Evolutionary conservation across 2,888 invertebrate genomes (phyloP).

Genomic region (Melanostoma scalare): DNA sequence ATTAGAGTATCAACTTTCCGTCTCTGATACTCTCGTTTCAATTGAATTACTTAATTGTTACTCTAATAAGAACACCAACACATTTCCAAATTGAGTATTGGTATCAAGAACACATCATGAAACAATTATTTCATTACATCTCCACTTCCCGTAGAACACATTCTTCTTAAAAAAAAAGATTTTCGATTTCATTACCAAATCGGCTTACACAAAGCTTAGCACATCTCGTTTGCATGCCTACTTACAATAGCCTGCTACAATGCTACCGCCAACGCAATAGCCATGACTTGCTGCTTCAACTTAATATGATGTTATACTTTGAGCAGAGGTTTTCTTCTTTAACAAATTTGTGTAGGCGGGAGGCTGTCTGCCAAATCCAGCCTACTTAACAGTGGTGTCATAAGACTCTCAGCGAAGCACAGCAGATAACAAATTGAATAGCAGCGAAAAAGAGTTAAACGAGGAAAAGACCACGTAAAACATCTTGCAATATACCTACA

Average conservation of each 20-base stretch:
- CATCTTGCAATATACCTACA: slow-evolving; percentile 43
- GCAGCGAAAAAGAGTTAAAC: not conserved
- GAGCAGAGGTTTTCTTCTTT: not conserved
- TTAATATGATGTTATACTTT: slow-evolving; percentile 15
- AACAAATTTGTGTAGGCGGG: slow-evolving; percentile 29
- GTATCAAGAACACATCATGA: not conserved
- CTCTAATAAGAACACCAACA: not conserved
- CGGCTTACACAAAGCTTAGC: slow-evolving; percentile 9
- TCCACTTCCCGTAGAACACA: not conserved
- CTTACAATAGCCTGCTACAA: not conserved
- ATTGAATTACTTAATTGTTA: slow-evolving; percentile 10
- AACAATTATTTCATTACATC: not conserved
- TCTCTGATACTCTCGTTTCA: not conserved
- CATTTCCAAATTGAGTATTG: not conserved
- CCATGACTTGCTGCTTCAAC: slow-evolving; percentile 15
- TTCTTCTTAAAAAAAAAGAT: slow-evolving; percentile 7
- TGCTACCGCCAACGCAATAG: slow-evolving; percentile 33
- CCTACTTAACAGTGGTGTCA: slow-evolving; percentile 44
- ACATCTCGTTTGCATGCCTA: slow-evolving; percentile 22
- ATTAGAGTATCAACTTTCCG: not conserved
- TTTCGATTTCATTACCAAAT: slow-evolving; percentile 60
- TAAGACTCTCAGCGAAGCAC: slow-evolving; percentile 23
- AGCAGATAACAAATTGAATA: slow-evolving; percentile 21
- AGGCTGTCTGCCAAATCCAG: slow-evolving; percentile 28
- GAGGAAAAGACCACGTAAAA: slow-evolving; percentile 25